phyloP scores from a whole-genome alignment of 2,888 invertebrate species.

The Temnothorax ravouxi region DNA sequence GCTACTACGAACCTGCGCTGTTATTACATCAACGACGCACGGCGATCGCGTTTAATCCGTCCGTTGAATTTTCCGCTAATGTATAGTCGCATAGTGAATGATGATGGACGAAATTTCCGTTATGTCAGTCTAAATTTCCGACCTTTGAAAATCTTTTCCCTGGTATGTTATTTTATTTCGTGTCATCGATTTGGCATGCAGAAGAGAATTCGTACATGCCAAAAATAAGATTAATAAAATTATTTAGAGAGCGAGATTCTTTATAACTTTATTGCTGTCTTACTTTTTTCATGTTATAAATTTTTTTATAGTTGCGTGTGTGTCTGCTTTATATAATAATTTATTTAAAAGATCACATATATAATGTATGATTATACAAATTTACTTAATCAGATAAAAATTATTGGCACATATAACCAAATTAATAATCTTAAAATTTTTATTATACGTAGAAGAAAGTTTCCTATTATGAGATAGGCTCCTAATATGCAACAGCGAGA shows the following conservation, averaged over 20 bases:
- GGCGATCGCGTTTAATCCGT: constrained; percentile 32
- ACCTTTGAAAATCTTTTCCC: background rate
- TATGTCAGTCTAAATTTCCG: constrained; percentile 9
- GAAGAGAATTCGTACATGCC: background rate
- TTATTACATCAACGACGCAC: constrained; percentile 22
- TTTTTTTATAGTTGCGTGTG: background rate
- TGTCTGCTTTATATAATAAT: background rate
- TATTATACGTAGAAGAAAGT: background rate
- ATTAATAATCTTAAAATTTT: background rate
- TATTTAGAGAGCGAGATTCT: background rate
- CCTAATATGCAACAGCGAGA: no score
- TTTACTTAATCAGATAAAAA: background rate
- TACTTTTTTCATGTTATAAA: background rate
- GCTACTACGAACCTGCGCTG: background rate
- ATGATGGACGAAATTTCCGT: constrained; percentile 8
- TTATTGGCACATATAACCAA: background rate
- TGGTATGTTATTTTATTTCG: background rate
- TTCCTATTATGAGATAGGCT: no score
- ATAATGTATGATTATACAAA: background rate
- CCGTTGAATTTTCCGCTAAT: constrained; percentile 45
- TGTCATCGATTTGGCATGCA: background rate
- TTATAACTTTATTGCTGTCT: background rate
- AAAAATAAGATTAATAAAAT: background rate
- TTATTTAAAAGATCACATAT: background rate
- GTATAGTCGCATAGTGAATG: constrained; percentile 4